Evolutionary conservation across 2,797 vertebrate species (phyloP), one percentile per base, ranked within the genome.

Genomic region (Tinamus major): DNA sequence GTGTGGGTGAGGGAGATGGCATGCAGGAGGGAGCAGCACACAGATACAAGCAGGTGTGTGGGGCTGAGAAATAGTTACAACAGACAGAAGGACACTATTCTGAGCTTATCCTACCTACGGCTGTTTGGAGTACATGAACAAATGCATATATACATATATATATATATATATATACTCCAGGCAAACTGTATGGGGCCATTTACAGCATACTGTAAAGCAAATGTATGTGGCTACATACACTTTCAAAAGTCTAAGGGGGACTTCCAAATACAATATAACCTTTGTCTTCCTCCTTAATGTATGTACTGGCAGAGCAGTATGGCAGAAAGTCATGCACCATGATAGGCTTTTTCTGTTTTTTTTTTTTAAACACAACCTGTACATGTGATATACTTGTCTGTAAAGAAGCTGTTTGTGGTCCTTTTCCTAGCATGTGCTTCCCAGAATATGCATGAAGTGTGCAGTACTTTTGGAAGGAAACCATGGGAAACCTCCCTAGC

Each of bases 41-140:
- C 41, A 84, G 51, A n/a, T 17, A 63, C 0, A 1, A 89, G 37
- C 27, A n/a, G 21, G 33, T 0, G 0, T 64, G 44, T n/a, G n/a
- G 27, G 9, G 46, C 72, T 93, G 35, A 56, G 42, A 69, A 76
- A 72, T 2, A 59, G 46, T n/a, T 77, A 59, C 39, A 75, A 68
- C 53, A 10, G 0, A 53, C 17, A 49, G 31, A 79, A 69, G 19
- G 15, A 65, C 23, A 31, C 0, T 23, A 24, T 1, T 85, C 1
- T 48, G 27, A 91, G 63, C 41, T 39, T 71, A 67, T 9, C 35
- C 33, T 33, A 9, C 13, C 33, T 31, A 1, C 17, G 24, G 33
- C 29, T 78, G 68, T 79, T 27, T 42, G 19, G 41, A 71, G 59
- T 27, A 59, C 5, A 7, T 8, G 31, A 42, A 9, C 15, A 8